These are phyloP conservation scores for Tetramorium parvispinum DNA, from an alignment of 1,140 invertebrate genomes.

Conservation along the genomic window DNA sequence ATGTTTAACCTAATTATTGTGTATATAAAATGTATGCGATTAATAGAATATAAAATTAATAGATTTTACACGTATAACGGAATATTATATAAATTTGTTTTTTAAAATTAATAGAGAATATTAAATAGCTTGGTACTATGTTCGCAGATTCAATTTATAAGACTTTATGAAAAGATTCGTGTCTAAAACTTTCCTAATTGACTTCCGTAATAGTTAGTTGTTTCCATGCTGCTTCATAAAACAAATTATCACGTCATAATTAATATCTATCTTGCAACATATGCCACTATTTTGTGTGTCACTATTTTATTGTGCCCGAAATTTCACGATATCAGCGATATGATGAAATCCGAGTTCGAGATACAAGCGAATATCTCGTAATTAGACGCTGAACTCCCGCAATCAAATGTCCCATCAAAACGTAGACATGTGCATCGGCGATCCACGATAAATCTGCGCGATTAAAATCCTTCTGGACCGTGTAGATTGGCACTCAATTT, in stretches of 20 bases:
- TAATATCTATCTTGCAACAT: neutral
- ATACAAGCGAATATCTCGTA: neutral
- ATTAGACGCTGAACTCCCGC: conserved; percentile 28
- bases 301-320: neutral
- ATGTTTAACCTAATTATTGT: neutral
- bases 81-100: neutral
- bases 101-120: conserved; percentile 11
- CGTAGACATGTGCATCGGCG: conserved; percentile 19
- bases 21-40: neutral
- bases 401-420: conserved; percentile 52
- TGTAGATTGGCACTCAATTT: conserved; percentile 59
- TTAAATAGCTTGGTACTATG: neutral
- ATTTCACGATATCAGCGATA: neutral
- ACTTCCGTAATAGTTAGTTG: neutral
- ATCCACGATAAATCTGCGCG: conserved; percentile 37
- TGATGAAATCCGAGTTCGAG: conserved; percentile 15
- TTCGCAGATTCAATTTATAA: conserved; percentile 4
- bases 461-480: conserved; percentile 54
- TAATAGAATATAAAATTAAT: too few species aligned
- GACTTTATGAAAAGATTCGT: neutral
- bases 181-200: neutral
- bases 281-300: neutral
- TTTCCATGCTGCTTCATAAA: neutral
- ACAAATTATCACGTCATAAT: neutral
- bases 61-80: neutral